phyloP scores from a whole-genome alignment of 2,797 vertebrate genomes.

The Betta splendens region DNA sequence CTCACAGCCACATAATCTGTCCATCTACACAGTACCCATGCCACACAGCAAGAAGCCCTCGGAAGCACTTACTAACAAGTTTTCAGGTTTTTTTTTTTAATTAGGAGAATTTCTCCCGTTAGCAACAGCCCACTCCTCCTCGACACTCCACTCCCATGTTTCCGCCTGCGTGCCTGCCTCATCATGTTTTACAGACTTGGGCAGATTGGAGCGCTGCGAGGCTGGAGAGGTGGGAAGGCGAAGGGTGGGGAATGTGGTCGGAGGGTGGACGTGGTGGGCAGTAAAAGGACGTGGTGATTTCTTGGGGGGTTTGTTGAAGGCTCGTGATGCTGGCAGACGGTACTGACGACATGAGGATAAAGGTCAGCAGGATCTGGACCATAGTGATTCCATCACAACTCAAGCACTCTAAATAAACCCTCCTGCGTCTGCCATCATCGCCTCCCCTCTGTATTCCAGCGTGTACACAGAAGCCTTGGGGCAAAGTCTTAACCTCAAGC shows the following conservation, averaged over 20 bases:
- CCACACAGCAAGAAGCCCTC: constrained; percentile 52
- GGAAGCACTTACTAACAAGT: constrained; percentile 53
- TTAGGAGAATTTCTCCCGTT: constrained; percentile 65
- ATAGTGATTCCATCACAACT: constrained; percentile 29
- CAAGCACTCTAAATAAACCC: constrained; percentile 48
- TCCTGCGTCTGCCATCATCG: constrained; percentile 45
- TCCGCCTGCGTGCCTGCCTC: constrained; percentile 61
- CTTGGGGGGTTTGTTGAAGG: constrained; percentile 22
- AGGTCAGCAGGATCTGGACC: constrained; percentile 49
- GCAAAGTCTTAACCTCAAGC: constrained; percentile 61
- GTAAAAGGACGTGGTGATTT: constrained; percentile 19
- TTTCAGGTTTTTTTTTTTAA: constrained; percentile 63
- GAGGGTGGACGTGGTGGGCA: constrained; percentile 38
- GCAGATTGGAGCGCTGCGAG: constrained; percentile 54
- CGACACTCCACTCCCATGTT: constrained; percentile 48
- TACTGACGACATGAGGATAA: constrained; percentile 20
- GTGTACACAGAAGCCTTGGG: constrained; percentile 51
- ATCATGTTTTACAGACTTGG: constrained; percentile 64
- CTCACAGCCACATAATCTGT: constrained; percentile 64
- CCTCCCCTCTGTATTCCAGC: constrained; percentile 44
- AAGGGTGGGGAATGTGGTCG: constrained; percentile 43
- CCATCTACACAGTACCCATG: constrained; percentile 45
- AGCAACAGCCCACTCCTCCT: constrained; percentile 58
- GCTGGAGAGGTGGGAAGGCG: constrained; percentile 53
- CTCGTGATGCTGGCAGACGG: constrained; percentile 45